Percentiles rank a stretch among this genome's conserved stretches.
Evolutionary conservation across 2,888 invertebrate genomes (phyloP).

Genomic region (Ennomos fuscantarius): DNA sequence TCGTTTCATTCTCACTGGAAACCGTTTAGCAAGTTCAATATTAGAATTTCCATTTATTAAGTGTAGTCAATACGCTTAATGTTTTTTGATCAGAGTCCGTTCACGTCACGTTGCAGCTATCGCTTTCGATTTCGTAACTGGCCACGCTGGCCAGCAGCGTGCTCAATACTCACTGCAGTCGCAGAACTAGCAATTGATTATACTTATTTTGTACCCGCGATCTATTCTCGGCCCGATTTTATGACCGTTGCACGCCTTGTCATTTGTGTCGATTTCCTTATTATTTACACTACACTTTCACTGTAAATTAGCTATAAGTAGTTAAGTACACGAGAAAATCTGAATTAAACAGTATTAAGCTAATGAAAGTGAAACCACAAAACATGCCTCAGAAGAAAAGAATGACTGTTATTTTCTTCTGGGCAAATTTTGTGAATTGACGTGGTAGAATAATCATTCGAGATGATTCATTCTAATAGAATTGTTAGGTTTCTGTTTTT

Average conservation of each 20-base stretch:
- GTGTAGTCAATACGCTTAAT: slow-evolving; percentile 11
- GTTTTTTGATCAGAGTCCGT: slow-evolving; percentile 3
- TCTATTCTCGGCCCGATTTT: slow-evolving; percentile 57
- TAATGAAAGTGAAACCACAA: slow-evolving; percentile 60
- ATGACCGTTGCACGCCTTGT: slow-evolving; percentile 38
- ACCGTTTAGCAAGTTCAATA: neutral
- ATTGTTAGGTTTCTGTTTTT: slow-evolving; percentile 66
- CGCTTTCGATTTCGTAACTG: slow-evolving; percentile 72
- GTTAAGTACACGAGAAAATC: neutral
- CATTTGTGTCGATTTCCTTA: slow-evolving; percentile 50
- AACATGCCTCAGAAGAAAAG: slow-evolving; percentile 46
- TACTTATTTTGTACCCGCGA: slow-evolving; percentile 68
- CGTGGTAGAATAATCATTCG: slow-evolving; percentile 57
- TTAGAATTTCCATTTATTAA: neutral
- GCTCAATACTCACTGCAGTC: slow-evolving; percentile 43
- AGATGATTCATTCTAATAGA: slow-evolving; percentile 72
- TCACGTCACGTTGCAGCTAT: slow-evolving; percentile 58
- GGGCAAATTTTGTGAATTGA: no score
- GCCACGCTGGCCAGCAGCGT: slow-evolving; percentile 47
- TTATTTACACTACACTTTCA: slow-evolving; percentile 32
- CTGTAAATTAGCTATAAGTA: slow-evolving; percentile 8
- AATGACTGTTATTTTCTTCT: no score
- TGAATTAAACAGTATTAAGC: slow-evolving; percentile 25
- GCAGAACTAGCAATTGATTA: slow-evolving; percentile 67
- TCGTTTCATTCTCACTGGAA: neutral